Percentiles rank a stretch among this genome's conserved stretches.
Conservation (phyloP, 1,140 invertebrate species). For the Drosophila lowei region DNA sequence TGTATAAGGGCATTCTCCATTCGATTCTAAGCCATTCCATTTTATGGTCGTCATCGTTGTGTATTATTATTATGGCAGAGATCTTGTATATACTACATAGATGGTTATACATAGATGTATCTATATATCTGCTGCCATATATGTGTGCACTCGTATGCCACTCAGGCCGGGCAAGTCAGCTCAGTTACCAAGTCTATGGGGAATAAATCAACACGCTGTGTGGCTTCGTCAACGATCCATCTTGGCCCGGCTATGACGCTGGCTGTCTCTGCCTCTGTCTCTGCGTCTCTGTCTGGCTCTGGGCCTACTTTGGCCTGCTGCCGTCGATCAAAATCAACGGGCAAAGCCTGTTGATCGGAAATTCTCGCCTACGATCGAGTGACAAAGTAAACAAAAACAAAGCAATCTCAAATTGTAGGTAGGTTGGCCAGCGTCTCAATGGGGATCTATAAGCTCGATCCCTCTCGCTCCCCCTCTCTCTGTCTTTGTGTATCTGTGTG, state of each 20-base stretch:
- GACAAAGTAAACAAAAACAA: conserved; percentile 63
- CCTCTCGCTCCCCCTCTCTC: conserved; percentile 2
- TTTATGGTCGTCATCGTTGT: conserved; percentile 35
- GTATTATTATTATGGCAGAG: conserved; percentile 40
- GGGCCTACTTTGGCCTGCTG: conserved; percentile 68
- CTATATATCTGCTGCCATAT: conserved; percentile 28
- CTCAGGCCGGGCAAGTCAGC: conserved; percentile 27
- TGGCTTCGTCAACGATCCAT: conserved; percentile 82
- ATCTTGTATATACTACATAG: conserved; percentile 37
- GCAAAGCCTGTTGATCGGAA: conserved; percentile 72
- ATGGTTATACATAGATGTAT: background rate
- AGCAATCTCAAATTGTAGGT: conserved; percentile 61
- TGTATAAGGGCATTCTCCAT: conserved; percentile 45
- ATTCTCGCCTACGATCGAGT: conserved; percentile 79
- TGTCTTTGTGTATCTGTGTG: conserved; percentile 10
- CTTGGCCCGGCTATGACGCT: conserved; percentile 40
- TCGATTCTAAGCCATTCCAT: conserved; percentile 16
- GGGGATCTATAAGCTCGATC: conserved; percentile 50
- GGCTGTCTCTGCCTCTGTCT: conserved; percentile 6
- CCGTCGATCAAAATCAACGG: conserved; percentile 69
- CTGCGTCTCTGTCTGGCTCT: conserved; percentile 24
- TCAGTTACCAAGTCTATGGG: conserved; percentile 63
- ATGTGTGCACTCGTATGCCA: conserved; percentile 18
- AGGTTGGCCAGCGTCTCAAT: conserved; percentile 66
- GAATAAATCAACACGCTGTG: conserved; percentile 83